Evolutionary conservation across 2,797 vertebrate species (phyloP).

Genomic region (Pseudochirops corinnae): DNA sequence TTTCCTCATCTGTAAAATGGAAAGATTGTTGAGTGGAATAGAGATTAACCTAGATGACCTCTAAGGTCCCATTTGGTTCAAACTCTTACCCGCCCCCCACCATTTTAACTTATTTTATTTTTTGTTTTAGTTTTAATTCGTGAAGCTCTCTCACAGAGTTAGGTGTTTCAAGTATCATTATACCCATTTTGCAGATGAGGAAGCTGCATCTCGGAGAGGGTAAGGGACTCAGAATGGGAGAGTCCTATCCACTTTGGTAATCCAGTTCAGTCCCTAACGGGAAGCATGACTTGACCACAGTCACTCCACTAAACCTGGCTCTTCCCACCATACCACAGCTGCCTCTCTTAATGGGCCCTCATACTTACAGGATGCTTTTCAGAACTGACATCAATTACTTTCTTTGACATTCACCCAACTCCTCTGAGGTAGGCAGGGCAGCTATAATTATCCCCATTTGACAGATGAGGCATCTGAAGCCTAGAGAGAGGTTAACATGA

Average conservation of each 20-base stretch:
- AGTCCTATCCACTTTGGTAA: background rate
- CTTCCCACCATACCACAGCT: background rate
- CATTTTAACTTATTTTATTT: background rate
- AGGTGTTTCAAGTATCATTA: background rate
- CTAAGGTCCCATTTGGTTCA: background rate
- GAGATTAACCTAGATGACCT: background rate
- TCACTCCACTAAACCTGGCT: background rate
- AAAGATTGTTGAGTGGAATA: constrained; percentile 32
- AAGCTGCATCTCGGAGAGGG: background rate
- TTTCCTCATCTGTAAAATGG: constrained; percentile 27
- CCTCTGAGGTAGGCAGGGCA: background rate
- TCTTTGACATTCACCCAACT: background rate
- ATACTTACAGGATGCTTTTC: background rate
- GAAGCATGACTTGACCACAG: background rate
- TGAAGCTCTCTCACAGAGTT: background rate
- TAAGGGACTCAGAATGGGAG: background rate
- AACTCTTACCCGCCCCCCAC: background rate
- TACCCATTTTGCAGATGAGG: background rate
- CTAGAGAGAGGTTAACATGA: background rate
- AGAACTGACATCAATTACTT: background rate
- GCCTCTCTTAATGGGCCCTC: background rate
- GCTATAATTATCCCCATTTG: background rate
- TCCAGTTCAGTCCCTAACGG: background rate
- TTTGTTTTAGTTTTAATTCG: background rate
- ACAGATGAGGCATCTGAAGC: background rate